Base-by-base conservation (phyloP, 2,797 vertebrate species). In the Dermochelys coriacea region DNA sequence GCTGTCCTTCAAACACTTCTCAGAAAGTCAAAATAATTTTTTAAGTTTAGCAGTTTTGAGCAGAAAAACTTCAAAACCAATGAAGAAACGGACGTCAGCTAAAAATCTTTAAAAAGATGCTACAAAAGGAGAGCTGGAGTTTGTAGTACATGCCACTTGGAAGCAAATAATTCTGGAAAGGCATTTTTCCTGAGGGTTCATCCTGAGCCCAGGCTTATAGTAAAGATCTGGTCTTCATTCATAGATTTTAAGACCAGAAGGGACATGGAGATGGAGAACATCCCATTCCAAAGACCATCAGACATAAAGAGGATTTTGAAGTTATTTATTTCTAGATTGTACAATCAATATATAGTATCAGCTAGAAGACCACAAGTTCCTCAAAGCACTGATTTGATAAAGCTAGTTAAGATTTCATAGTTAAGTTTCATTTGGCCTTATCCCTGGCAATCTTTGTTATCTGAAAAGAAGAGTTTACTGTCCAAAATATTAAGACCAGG, bases 61-160 rank as follows among this genome's bases (percentile, higher is more conserved):
- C 29, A 86, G 45, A 77, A 91, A 84, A 86, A 93, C 29, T 2
- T 75, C 68, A 31, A 89, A 93, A 96, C 82, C 34, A 81, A 86
- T 23, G 31, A 25, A 89, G 79, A 86, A 91, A 86, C 18, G 34
- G 59, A 83, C 8, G 79, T 79, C 3, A 74, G 71, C 6, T 25
- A 25, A 57, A 61, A 90, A 23, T 55, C 55, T 78, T 37, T 5
- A 41, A 45, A 84, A 41, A 82, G 41, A 41, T 64, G 68, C 19
- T 37, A 71, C 21, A 5, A 49, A 94, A 41, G 50, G 41, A 85
- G 90, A 87, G 77, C 29, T 91, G 27, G 59, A 50, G 6, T 82
- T 25, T 92, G 15, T 8, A 71, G 61, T 6, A 50, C 10, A 71
- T 91, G 54, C 3, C 80, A 85, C 74, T 78, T 47, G 37, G 34